Base-by-base conservation (phyloP, 2,797 vertebrate species). In the Clamator glandarius region DNA sequence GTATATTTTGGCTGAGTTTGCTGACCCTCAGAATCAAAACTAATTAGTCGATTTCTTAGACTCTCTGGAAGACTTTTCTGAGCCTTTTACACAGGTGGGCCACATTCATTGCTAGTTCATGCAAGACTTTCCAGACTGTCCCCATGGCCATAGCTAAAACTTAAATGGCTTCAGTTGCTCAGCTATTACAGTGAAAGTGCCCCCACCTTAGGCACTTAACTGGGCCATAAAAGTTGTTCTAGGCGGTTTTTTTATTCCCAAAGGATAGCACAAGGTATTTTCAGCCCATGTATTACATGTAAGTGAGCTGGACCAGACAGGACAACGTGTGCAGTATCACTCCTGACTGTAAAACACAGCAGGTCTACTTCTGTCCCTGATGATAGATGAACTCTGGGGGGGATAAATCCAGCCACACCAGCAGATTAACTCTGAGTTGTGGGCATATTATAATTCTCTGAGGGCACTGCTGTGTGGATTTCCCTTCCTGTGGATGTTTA, bases 401-500 rank as follows among this genome's bases (percentile, higher is more conserved):
- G 20, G 6, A 63, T 50, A 93, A 89, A 83, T 54, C 16, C 50
- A 73, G 26, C 25, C 29, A 52, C 24, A 85, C 2, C 13, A 46
- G n/a, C 12, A 67, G 39, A 67, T 70, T 55, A 77, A 24, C 9
- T 80, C 64, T 54, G 35, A 67, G 4, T 24, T 77, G 33, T 66
- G n/a, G 15, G 8, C 24, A 80, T 64, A 61, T 67, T 83, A 11
- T 55, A 83, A 46, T 68, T 93, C 68, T 62, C 44, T 50, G n/a
- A 89, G 54, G 50, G 23, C 31, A 80, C 20, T 70, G 23, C 29
- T 76, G 21, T 26, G 81, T 54, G 84, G 23, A 33, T 84, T 90
- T 90, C 55, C 28, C 82, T 87, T 90, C 44, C 59, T 68, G 63
- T 89, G 75, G 44, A 84, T 82, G 31, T 94, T 88, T 84, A 89